Base-by-base conservation (phyloP, 2,797 vertebrate genomes). In the Picus viridis region DNA sequence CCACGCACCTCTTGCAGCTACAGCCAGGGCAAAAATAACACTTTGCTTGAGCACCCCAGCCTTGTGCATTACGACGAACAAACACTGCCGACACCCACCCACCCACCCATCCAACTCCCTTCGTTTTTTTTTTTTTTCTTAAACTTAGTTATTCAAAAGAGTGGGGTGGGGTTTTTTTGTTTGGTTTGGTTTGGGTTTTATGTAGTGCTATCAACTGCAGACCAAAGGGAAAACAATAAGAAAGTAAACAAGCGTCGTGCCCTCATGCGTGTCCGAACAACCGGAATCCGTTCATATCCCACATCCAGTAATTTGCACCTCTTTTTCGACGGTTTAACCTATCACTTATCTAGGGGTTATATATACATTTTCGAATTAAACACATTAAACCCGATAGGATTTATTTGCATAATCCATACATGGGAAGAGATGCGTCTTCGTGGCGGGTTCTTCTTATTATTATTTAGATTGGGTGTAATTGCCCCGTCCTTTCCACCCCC, bases 321-420 rank as follows among this genome's bases (percentile, higher is more conserved):
- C 64, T 97, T 95, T 97, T 82, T 72, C 72, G 15, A 13, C 69
- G 36, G 54, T 84, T 95, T 97, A 92, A 96, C 93, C 94, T 91
- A 70, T 89, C 94, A 88, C 89, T 96, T 94, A 83, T 84, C 74
- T 26, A 10, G 34, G 85, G 68, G 90, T 92, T 95, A 76, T 79
- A 81, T 68, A 80, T 89, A 78, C 70, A 81, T 96, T 94, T 94
- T 72, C 79, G 78, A 96, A 93, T 93, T 95, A 97, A 93, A 92
- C 79, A 43, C 89, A 82, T 88, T 95, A 89, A 93, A 92, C 49
- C 65, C 58, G 79, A 81, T 69, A 80, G 92, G 74, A 90, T 84
- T 95, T 94, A 81, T 91, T 86, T 88, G 70, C 89, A 84, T 86
- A 75, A 93, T 64, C 92, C 90, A 61, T 54, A 11, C 10, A 19